Evolutionary conservation across 2,888 invertebrate species (phyloP).

Genomic region (Eristalis tenax): DNA sequence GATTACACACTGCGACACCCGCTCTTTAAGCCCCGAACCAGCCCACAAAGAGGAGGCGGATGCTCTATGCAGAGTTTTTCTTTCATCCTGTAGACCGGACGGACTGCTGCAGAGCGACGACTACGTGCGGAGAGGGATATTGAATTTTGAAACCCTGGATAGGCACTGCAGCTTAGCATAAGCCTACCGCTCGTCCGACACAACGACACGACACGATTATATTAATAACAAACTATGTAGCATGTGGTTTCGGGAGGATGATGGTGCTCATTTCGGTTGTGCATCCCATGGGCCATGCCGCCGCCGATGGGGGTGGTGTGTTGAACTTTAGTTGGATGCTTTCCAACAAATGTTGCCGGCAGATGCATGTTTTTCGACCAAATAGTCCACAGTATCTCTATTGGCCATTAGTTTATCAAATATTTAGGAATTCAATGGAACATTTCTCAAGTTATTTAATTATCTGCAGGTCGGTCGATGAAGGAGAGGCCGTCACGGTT

Average conservation of each 20-base stretch:
- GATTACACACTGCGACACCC: constrained; percentile 9
- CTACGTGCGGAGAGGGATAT: constrained; percentile 33
- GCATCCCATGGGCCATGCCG: not conserved
- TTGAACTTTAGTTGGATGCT: constrained; percentile 47
- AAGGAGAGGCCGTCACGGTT: not conserved
- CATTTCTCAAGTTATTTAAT: constrained; percentile 59
- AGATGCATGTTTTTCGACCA: constrained; percentile 21
- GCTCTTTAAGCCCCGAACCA: not conserved
- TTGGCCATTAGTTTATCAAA: constrained; percentile 51
- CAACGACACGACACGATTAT: constrained; percentile 39
- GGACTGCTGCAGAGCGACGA: constrained; percentile 2
- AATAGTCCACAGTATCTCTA: not conserved
- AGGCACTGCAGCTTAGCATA: constrained; percentile 16
- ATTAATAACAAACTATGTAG: constrained; percentile 56
- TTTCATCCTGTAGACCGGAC: constrained; percentile 22
- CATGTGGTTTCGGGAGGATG: constrained; percentile 31
- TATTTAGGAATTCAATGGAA: constrained; percentile 54
- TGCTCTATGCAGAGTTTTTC: constrained; percentile 10
- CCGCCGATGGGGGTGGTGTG: not conserved
- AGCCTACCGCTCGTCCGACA: constrained; percentile 5
- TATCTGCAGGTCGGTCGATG: constrained; percentile 17
- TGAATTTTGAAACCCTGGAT: constrained; percentile 44
- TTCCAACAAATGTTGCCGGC: constrained; percentile 46
- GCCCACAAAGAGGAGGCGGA: not conserved
- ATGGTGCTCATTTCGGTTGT: constrained; percentile 22